Base-by-base conservation (phyloP, 2,113 vertebrate genomes). In the Mola mola region DNA sequence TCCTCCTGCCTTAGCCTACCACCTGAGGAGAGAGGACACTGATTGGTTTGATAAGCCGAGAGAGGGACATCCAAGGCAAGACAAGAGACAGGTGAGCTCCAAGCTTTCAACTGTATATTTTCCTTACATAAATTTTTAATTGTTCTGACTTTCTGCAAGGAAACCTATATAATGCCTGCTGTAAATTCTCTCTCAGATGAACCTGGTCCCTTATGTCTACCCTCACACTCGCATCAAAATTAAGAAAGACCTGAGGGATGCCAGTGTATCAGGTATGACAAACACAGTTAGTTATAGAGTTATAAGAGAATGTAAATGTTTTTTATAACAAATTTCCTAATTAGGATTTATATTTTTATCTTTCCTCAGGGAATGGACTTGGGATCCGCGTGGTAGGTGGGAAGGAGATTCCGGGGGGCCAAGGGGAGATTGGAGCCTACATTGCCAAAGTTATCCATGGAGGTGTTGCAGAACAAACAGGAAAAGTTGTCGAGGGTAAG, bases 31-130 rank as follows among this genome's bases (percentile, higher is more conserved):
- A 69, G 97, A 99, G 82, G 97, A 99, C 91, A 98, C 97, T 20
- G 97, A 99, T 89, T 99, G 97, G 97, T 99, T 99, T 91, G 97
- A 99, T 90, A 99, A 98, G 82, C 97, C 97, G 78, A 94, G 95
- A 44, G 95, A 97, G 28, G 93, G 94, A 55, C 94, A 93, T 57
- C 85, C 70, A 1, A 94, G 94, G 74, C 92, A 91, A 33, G 94
- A 97, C 70, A 88, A 93, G 78, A 95, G 94, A 90, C 91, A 90
- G 94, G 95, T 84, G 92, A 93, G 91, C 86, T 59, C 26, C 50
- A 91, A 89, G 47, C 84, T 29, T 5, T 15, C 79, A 76, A 34
- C 17, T 40, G n/a, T 19, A 29, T 65, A 8, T 21, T 5, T 61
- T 55, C 41, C 17, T 19, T 42, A 13, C 19, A 4, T 33, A 12